A percentile compares a stretch with the other conserved stretches of the same genome.
Evolutionary conservation across 2,888 invertebrate genomes (phyloP).

Genomic region (Zhengitettix transpicula): DNA sequence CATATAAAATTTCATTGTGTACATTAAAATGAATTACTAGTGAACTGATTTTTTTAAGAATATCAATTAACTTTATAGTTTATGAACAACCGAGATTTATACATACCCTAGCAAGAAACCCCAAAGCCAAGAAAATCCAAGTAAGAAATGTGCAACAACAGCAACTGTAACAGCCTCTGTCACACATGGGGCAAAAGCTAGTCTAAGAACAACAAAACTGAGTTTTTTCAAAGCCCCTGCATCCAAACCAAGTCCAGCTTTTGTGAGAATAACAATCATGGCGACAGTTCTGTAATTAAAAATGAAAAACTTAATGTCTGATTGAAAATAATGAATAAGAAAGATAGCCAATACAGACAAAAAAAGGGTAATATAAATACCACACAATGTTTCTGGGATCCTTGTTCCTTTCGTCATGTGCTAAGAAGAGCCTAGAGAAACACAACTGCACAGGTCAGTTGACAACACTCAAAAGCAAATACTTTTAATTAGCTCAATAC

Average conservation of each 20-base stretch:
- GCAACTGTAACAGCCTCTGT: slow-evolving; percentile 36
- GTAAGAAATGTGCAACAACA: slow-evolving; percentile 32
- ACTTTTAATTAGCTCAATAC: no score
- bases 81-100: not conserved
- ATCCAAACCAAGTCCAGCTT: slow-evolving; percentile 47
- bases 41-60: not conserved
- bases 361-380: no score
- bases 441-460: no score
- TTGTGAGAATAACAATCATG: slow-evolving; percentile 42
- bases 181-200: slow-evolving; percentile 41
- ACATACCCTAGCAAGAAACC: slow-evolving; percentile 33
- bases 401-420: no score
- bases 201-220: slow-evolving; percentile 33
- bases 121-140: slow-evolving; percentile 45
- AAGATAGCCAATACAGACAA: no score
- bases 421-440: no score
- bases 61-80: not conserved
- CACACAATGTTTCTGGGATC: no score
- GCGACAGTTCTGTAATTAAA: slow-evolving; percentile 37
- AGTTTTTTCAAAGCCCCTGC: slow-evolving; percentile 36
- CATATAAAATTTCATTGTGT: not conserved
- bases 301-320: no score
- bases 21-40: not conserved
- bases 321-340: no score
- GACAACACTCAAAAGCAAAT: no score